Percentiles rank a stretch among this genome's conserved stretches.
Conservation (phyloP, 2,113 vertebrate genomes). For the Notechis scutatus region DNA sequence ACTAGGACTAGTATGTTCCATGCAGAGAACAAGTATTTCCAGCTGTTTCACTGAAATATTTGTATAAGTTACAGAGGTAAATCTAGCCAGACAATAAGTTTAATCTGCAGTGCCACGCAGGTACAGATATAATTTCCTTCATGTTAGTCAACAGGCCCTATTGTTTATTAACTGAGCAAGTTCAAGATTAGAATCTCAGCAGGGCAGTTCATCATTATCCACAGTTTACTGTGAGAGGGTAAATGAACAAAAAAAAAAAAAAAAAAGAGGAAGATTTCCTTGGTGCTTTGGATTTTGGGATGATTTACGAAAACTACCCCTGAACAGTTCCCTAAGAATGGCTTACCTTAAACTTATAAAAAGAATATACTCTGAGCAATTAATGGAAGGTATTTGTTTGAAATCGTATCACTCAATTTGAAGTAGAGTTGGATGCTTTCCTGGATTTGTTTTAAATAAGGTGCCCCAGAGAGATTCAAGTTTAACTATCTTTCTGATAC, state of each 20-base stretch:
- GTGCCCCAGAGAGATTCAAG: neutral
- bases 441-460: neutral
- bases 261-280: neutral
- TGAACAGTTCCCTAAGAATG: neutral
- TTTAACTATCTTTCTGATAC: neutral
- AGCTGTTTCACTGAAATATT: neutral
- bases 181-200: neutral
- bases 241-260: neutral
- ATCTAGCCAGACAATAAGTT: neutral
- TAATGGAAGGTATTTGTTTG: neutral
- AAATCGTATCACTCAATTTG: neutral
- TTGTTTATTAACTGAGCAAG: neutral
- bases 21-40: neutral
- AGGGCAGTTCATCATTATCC: neutral
- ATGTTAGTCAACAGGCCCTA: neutral
- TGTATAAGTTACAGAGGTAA: neutral
- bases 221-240: neutral
- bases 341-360: neutral
- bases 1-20: neutral
- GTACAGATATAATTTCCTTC: neutral
- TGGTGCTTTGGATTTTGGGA: neutral
- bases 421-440: neutral
- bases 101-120: neutral
- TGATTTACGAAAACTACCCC: neutral
- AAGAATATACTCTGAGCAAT: neutral